Base-by-base conservation (phyloP, 2,113 vertebrate genomes). In the Caretta caretta region DNA sequence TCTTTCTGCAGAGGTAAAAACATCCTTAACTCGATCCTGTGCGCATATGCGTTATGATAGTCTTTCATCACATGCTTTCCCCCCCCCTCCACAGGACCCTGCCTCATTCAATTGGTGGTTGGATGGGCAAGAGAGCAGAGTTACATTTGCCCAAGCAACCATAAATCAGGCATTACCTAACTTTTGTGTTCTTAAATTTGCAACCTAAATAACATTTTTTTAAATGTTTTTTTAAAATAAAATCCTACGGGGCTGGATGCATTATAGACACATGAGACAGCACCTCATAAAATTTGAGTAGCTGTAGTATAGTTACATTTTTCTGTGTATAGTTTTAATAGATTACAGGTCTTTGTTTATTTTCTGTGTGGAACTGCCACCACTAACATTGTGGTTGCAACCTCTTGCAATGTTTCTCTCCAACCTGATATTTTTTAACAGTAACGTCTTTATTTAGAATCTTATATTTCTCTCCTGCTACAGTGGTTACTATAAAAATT, bases 21-120 rank as follows among this genome's bases (percentile, higher is more conserved):
- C 88, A 51, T 85, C 93, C 93, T 88, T 96, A 94, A 96, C 95
- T 96, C 92, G 93, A 80, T 89, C 85, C 92, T 95, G 51, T 80
- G 38, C 83, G 92, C 87, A 93, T 96, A 65, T 35, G 84, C 8
- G 19, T 95, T 95, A 91, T 88, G 86, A 72, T 27, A 91, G 62
- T 13, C 62, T 88, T 82, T 87, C 93, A 92, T 95, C 94, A 94
- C 49, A 56, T 48, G 29, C 27, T 42, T 4, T 4, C 38, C 38
- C 38, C 38, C 38, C 38, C 38, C 38, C 38, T 4, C 38, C 56
- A 20, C 62, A 46, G 76, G 22, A 92, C 62, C 76, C 83, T 93
- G 87, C 89, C 81, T 85, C 50, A 76, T 20, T 82, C 89, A 90
- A 38, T 89, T 51, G 11, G 54, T 48, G 84, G 35, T 8, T 90